Percentiles rank a stretch among this genome's conserved stretches.
These are phyloP conservation scores for Eilema griseolum DNA, from an alignment of 2,888 invertebrate species.

Conservation along the genomic window DNA sequence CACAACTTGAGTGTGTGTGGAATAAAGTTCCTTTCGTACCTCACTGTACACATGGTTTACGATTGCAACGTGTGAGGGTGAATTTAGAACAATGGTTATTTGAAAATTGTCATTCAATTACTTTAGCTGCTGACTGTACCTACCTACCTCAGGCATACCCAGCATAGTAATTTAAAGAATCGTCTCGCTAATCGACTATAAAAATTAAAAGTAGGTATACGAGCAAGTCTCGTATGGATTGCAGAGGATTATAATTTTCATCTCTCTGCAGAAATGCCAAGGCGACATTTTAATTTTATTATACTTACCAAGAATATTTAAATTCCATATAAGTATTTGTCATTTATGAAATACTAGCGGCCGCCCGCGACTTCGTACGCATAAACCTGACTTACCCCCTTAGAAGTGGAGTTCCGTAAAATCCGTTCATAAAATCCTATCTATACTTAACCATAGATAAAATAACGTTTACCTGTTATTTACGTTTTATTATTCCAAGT, in stretches of 20 bases:
- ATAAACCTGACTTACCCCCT: too few relatives aligned
- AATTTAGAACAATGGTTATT: background rate
- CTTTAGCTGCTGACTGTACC: background rate
- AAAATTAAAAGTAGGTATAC: conserved; percentile 2
- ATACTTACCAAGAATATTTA: background rate
- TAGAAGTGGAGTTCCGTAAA: too few relatives aligned
- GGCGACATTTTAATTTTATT: conserved; percentile 9
- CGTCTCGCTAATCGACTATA: conserved; percentile 5
- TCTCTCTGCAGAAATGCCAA: conserved; percentile 20
- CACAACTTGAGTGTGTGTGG: too few relatives aligned
- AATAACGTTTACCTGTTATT: too few relatives aligned
- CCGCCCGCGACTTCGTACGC: too few relatives aligned
- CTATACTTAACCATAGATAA: too few relatives aligned
- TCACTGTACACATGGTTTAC: too few relatives aligned
- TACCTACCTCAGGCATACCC: background rate
- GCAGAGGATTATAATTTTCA: conserved; percentile 16
- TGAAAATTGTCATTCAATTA: background rate
- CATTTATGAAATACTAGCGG: background rate
- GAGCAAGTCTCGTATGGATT: background rate
- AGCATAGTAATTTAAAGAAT: conserved; percentile 12
- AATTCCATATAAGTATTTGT: conserved; percentile 4
- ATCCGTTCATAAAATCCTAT: too few relatives aligned
- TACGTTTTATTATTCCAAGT: too few relatives aligned
- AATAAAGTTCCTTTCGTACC: too few relatives aligned
- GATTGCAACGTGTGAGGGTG: too few relatives aligned